These are phyloP conservation scores for Lomographa bimaculata DNA, from an alignment of 2,888 invertebrate species.

Conservation along the genomic window DNA sequence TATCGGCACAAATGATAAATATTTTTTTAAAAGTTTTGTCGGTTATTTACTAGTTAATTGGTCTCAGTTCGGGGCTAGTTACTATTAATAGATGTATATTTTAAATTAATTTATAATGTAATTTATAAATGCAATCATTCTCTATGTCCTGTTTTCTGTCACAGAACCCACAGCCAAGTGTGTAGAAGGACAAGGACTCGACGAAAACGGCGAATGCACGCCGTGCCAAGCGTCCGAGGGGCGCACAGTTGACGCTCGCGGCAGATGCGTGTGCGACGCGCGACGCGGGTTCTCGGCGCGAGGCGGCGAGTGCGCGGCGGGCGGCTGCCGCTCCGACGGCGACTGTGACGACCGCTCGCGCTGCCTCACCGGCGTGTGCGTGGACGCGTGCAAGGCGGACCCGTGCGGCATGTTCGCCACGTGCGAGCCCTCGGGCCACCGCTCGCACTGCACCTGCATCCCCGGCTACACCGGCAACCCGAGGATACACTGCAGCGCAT, in stretches of 20 bases:
- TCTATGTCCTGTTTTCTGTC: too few species aligned
- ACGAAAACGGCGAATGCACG: constrained; percentile 90
- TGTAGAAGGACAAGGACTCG: constrained; percentile 89
- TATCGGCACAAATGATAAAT: too few species aligned
- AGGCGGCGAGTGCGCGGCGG: constrained; percentile 90
- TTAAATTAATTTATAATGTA: too few species aligned
- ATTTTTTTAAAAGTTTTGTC: too few species aligned
- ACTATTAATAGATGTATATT: too few species aligned
- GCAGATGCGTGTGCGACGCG: constrained; percentile 92
- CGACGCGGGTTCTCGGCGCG: constrained; percentile 91
- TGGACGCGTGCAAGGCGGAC: constrained; percentile 90
- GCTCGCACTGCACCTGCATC: constrained; percentile 90
- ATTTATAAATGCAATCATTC: too few species aligned
- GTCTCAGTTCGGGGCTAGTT: too few species aligned
- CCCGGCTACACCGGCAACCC: constrained; percentile 91
- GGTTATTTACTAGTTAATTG: too few species aligned
- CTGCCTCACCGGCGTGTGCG: constrained; percentile 91
- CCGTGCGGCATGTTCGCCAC: constrained; percentile 90
- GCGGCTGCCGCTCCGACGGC: constrained; percentile 87
- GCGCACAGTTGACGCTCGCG: constrained; percentile 88
- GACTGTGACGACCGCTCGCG: constrained; percentile 91
- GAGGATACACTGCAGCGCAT: constrained; percentile 87
- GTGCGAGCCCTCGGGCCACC: constrained; percentile 90
- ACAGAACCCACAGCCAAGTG: constrained; percentile 86
- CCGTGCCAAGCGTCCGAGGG: constrained; percentile 89